Base-by-base conservation (phyloP, 2,797 vertebrate species). In the Bufotes viridis region DNA sequence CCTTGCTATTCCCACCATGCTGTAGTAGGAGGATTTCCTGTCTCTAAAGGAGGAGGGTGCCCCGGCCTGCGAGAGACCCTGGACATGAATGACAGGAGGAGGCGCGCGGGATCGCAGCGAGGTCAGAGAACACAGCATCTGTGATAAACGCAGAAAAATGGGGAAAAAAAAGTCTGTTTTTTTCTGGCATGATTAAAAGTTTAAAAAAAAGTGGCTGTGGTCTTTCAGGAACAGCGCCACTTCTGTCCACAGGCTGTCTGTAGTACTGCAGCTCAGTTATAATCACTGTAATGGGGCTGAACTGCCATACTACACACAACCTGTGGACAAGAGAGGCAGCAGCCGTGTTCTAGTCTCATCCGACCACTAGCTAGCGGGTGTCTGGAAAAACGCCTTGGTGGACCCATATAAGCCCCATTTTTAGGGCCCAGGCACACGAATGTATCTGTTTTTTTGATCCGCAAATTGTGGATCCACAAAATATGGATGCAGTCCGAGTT, bases 21-120 rank as follows among this genome's bases (percentile, higher is more conserved):
- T 63, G 80, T 18, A 63, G 84, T 53, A 81, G 60, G 88, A 82
- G 83, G 84, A 89, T 89, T 86, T 89, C 88, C 88, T 86, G 84
- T 83, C 61, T 18, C 55, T 69, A 82, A 84, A 65, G 78, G 81
- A 87, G 24, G 57, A 76, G 70, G 17, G 49, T 24, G 55, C 74
- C 49, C 51, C 8, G 70, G 51, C 63, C 63, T 69, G 63, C 7
- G 9, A 65, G 24, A 84, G 14, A 58, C 61, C n/a, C 29, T 26
- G 87, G 82, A 53, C 81, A 70, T 69, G 20, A 42, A 57, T 70
- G 78, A 75, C 22, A 69, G 55, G 34, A 26, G 55, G 13, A 11
- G 42, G 2, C 2, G 3, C 17, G 74, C 17, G 24, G 72, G 22
- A 63, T 74, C 11, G 15, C 17, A 51, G 51, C 15, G 42, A 74